phyloP scores from a whole-genome alignment of 1,140 invertebrate species.

The Panagrolaimus sp. region DNA sequence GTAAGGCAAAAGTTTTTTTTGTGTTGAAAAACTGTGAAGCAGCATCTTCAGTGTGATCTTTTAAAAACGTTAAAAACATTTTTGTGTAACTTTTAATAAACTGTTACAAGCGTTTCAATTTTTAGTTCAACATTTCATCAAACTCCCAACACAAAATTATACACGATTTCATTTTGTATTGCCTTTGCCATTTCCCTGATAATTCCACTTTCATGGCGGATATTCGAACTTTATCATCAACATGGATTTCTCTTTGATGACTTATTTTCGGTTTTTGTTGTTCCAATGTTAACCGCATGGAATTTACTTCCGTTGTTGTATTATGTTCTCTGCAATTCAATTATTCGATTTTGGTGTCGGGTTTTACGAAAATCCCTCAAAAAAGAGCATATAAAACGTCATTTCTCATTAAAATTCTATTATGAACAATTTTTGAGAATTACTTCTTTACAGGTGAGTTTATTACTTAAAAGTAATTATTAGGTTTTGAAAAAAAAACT shows the following conservation, averaged over 20 bases:
- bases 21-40: too few species aligned
- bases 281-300: constrained; percentile 48
- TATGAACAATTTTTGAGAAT: constrained; percentile 54
- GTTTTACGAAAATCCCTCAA: constrained; percentile 41
- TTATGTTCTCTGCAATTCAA: constrained; percentile 47
- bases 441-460: constrained; percentile 43
- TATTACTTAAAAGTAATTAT: not conserved
- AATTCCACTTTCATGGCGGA: constrained; percentile 34
- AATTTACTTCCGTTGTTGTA: constrained; percentile 51
- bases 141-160: constrained; percentile 35
- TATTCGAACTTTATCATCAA: constrained; percentile 33
- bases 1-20: too few species aligned
- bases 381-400: constrained; percentile 39
- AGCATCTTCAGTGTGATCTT: too few species aligned
- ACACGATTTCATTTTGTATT: constrained; percentile 38
- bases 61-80: too few species aligned
- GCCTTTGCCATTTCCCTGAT: constrained; percentile 26
- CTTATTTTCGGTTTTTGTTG: constrained; percentile 37
- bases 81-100: constrained; percentile 16
- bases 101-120: not conserved
- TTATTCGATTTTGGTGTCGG: constrained; percentile 50
- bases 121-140: constrained; percentile 39
- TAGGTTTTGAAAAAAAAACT: too few species aligned
- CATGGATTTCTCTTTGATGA: not conserved
- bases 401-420: constrained; percentile 51